phyloP scores from a whole-genome alignment of 2,113 vertebrate genomes.

The Zapornia atra region DNA sequence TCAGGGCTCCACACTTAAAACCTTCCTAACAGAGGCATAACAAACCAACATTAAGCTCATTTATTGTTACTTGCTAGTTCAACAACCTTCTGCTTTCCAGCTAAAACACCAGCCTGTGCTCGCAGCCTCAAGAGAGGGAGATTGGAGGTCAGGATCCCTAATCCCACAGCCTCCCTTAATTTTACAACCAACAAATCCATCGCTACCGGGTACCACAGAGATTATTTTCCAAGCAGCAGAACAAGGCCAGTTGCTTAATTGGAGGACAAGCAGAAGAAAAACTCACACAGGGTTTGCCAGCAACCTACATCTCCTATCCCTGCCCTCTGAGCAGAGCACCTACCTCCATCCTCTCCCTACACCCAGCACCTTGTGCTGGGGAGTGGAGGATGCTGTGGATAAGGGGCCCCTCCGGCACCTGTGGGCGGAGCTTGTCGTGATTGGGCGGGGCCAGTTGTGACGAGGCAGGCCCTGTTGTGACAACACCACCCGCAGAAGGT shows the following conservation, averaged over 20 bases:
- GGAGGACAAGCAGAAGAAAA: not conserved
- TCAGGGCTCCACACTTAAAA: not conserved
- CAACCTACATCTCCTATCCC: not conserved
- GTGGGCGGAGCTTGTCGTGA: not conserved
- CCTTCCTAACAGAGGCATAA: not conserved
- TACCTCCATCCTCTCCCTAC: accelerated
- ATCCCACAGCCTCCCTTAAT: not conserved
- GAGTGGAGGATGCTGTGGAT: accelerated
- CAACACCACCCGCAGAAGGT: too few relatives aligned
- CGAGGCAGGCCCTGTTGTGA: accelerated
- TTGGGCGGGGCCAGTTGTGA: not conserved
- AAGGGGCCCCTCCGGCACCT: not conserved
- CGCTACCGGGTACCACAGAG: not conserved
- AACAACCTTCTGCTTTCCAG: not conserved
- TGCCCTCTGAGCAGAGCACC: accelerated
- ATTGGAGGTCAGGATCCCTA: not conserved
- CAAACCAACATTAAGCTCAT: not conserved
- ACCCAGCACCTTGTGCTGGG: not conserved
- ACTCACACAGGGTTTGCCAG: accelerated
- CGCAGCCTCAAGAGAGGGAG: not conserved
- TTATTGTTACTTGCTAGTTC: conserved; percentile 18
- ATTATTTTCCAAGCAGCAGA: not conserved
- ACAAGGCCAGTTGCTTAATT: not conserved
- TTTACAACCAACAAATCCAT: conserved; percentile 30
- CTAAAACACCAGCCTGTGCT: not conserved